Evolutionary conservation across 2,797 vertebrate species (phyloP), one percentile per base, ranked within the genome.

Genomic region (Premnoplex brunnescens): DNA sequence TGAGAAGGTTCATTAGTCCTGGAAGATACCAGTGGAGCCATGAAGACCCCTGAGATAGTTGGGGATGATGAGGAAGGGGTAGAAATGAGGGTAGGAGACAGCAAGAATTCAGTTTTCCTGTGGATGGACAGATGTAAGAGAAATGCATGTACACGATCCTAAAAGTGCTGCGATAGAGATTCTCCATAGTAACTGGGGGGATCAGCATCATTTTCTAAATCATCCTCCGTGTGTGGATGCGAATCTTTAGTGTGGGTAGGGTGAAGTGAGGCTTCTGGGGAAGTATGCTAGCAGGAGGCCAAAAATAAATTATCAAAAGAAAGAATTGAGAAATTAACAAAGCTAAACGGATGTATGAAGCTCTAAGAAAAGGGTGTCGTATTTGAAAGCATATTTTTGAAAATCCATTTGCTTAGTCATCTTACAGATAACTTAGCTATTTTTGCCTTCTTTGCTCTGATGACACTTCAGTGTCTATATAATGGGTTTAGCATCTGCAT

Each of bases 371-470:
- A 91, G 87, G 69, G 51, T 91, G 91, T 89, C 15, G 0, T 92
- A 52, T 92, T 68, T 91, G 89, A 97, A 96, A 91, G 78, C 37
- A 0, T 94, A 89, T 92, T 93, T 96, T 94, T 96, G 81, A 94
- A 94, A 95, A 96, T 88, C 82, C 39, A 68, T 91, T 95, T 95
- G 91, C 96, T 96, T 96, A 96, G 89, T 96, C 95, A 94, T 96
- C 82, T 95, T 91, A 93, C 78, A 92, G 89, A 94, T 92, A 96
- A 94, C 85, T 95, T 84, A 0, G 55, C 90, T 96, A 95, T 97
- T 97, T 97, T 97, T 96, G 59, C 83, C 58, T 80, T 71, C 84
- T 93, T 93, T 94, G 87, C 95, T 97, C 89, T 91, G 82, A 85
- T 94, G 93, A 78, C 79, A 92, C 59, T 94, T 96, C 0, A 2